Evolutionary conservation across 64 coral and sea anemone species (phyloP).

Genomic region (Actinia equina): DNA sequence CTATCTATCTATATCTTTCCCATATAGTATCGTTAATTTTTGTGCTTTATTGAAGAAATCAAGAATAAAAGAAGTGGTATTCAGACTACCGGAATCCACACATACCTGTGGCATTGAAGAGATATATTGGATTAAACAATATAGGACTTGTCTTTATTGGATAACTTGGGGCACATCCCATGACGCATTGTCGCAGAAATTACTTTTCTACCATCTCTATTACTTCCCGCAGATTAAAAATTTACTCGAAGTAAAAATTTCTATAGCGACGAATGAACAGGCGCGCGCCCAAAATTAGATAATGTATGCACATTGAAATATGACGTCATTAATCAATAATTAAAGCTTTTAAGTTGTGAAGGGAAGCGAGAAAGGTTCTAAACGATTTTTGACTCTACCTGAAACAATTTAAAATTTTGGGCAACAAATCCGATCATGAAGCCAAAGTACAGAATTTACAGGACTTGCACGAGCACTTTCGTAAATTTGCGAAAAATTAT

Average conservation of each 20-base stretch:
- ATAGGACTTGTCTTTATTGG: slow-evolving; percentile 73
- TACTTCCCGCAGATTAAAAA: not conserved
- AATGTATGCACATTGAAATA: not conserved
- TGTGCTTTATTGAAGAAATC: too few species aligned
- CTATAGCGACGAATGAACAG: not conserved
- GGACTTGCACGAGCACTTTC: not conserved
- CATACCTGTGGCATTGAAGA: slow-evolving; percentile 62
- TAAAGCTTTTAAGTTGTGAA: not conserved
- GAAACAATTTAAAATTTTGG: too few species aligned
- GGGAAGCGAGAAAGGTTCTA: too few species aligned
- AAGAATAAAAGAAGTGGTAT: not conserved
- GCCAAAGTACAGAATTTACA: too few species aligned
- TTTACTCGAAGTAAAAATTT: not conserved
- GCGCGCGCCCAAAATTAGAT: not conserved
- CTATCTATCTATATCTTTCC: too few species aligned
- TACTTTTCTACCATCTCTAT: not conserved
- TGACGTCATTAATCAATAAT: not conserved
- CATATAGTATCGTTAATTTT: too few species aligned
- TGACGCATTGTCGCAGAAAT: slow-evolving; percentile 55
- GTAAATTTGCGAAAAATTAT: too few species aligned
- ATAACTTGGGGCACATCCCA: slow-evolving; percentile 86
- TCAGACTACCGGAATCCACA: too few species aligned
- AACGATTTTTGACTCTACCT: too few species aligned
- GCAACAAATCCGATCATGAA: too few species aligned
- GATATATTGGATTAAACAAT: slow-evolving; percentile 55